Percentiles rank a stretch among this genome's conserved stretches.
Evolutionary conservation across 1,140 invertebrate species (phyloP).

Genomic region (Orussus abietinus): DNA sequence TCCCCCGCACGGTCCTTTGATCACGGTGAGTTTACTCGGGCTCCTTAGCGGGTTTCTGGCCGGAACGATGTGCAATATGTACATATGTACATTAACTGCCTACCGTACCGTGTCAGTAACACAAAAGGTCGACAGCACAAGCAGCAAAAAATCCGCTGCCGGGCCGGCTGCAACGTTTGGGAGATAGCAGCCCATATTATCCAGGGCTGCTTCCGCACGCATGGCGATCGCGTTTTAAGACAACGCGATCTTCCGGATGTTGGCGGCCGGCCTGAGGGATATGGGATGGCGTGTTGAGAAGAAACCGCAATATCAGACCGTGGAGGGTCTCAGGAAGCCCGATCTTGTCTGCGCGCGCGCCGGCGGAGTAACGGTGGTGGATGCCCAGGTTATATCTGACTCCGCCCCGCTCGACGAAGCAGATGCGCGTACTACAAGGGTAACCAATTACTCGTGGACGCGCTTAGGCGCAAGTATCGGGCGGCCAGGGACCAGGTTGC

Average conservation of each 20-base stretch:
- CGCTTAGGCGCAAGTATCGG: neutral
- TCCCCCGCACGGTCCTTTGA: too few relatives aligned
- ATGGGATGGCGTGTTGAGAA: conserved; percentile 11
- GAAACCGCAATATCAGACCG: conserved; percentile 15
- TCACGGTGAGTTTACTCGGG: too few relatives aligned
- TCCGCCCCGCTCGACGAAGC: conserved; percentile 7
- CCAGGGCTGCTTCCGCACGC: conserved; percentile 38
- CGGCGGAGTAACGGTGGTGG: conserved; percentile 11
- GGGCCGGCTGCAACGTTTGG: conserved; percentile 30
- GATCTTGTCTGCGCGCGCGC: conserved; percentile 20
- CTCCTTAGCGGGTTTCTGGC: too few relatives aligned
- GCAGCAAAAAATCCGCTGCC: too few relatives aligned
- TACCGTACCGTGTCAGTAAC: too few relatives aligned
- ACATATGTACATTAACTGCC: too few relatives aligned
- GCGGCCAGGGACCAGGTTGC: neutral
- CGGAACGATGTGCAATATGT: too few relatives aligned
- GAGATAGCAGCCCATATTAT: conserved; percentile 42
- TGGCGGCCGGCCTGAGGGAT: conserved; percentile 4
- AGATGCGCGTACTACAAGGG: conserved; percentile 13
- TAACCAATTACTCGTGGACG: neutral
- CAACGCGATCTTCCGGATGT: conserved; percentile 27
- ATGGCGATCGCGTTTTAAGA: conserved; percentile 33
- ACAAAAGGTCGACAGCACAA: too few relatives aligned
- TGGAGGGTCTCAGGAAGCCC: conserved; percentile 14
- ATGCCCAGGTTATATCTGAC: conserved; percentile 22